Conservation (phyloP, 2,888 invertebrate species). For the Archips xylosteana region DNA sequence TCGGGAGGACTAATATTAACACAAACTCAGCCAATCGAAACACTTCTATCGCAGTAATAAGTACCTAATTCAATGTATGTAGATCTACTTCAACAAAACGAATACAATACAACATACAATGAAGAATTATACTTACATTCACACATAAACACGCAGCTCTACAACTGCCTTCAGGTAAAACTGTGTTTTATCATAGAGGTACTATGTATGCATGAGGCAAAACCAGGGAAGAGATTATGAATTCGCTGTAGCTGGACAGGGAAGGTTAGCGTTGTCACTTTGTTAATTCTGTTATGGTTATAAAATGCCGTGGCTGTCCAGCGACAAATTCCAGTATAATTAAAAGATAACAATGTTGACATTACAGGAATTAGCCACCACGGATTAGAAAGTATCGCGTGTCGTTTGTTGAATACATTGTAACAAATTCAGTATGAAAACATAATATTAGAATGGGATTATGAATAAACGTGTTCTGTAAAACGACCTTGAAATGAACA, state of each 20-base stretch:
- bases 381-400: constrained; percentile 51
- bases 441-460: not conserved
- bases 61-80: too few relatives aligned
- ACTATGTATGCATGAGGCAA: not conserved
- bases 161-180: not conserved
- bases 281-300: constrained; percentile 26
- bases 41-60: too few relatives aligned
- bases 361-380: constrained; percentile 51
- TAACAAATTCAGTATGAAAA: not conserved
- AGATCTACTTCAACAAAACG: too few relatives aligned
- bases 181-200: not conserved
- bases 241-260: constrained; percentile 37
- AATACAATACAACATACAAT: too few relatives aligned
- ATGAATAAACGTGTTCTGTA: not conserved
- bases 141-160: not conserved
- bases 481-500: not conserved
- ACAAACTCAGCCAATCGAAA: too few relatives aligned
- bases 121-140: too few relatives aligned
- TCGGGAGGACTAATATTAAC: too few relatives aligned
- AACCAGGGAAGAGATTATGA: constrained; percentile 44
- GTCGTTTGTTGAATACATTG: not conserved
- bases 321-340: constrained; percentile 51
- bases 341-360: constrained; percentile 49
- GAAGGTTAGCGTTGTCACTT: constrained; percentile 48
- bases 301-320: constrained; percentile 47